phyloP scores from a whole-genome alignment of 2,797 vertebrate genomes.

The Clarias fuscus region DNA sequence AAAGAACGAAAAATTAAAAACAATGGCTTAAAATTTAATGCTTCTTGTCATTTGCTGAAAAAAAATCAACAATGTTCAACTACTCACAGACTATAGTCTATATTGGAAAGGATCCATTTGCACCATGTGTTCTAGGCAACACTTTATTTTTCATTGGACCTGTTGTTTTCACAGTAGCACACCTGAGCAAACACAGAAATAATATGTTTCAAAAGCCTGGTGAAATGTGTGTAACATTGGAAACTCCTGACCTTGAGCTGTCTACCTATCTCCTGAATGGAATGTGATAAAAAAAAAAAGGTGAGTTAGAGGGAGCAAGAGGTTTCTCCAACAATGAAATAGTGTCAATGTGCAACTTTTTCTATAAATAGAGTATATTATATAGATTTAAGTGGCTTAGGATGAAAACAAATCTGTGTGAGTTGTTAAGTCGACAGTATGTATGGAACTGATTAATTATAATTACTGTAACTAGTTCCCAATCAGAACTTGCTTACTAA shows the following conservation, averaged over 20 bases:
- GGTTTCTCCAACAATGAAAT: constrained; percentile 10
- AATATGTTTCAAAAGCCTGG: neutral
- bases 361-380: neutral
- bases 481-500: neutral
- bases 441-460: neutral
- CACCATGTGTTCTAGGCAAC: neutral
- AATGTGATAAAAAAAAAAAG: neutral
- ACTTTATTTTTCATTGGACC: neutral
- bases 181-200: constrained; percentile 1
- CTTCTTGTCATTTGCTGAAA: neutral
- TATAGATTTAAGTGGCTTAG: neutral
- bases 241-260: constrained; percentile 29
- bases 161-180: neutral
- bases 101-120: neutral
- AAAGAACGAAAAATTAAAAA: neutral
- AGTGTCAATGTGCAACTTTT: neutral
- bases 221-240: constrained; percentile 16
- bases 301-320: neutral
- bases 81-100: neutral
- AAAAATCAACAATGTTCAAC: neutral
- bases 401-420: too few relatives aligned
- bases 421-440: neutral
- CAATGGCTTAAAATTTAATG: neutral
- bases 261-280: neutral
- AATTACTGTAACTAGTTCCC: neutral